Evolutionary conservation across 2,113 vertebrate genomes (phyloP), one percentile per base, ranked within the genome.

Genomic region (Dicrurus megarhynchus): DNA sequence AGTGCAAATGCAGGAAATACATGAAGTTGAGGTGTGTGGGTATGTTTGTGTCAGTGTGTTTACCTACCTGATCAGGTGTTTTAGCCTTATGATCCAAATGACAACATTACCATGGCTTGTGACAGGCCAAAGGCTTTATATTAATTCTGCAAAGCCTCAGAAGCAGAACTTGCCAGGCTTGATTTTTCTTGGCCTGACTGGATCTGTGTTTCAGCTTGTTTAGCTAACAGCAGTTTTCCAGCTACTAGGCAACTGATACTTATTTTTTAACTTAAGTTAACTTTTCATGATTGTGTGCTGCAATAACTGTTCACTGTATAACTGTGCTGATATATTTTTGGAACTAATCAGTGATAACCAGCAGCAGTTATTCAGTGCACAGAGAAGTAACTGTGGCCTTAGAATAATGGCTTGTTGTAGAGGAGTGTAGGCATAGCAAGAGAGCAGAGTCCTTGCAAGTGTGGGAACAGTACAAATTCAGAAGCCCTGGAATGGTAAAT

Each of bases 11-110:
- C 32, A 35, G 26, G 30, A 49, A 69, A 60, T 32, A 13, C 7
- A 19, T 9, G 30, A 55, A 47, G 26, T 16, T 0, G 0, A 56
- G 41, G 4, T 59, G 16, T 18, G 14, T 1, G 0, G 3, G 5
- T 61, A 1, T 81, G 21, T 52, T 84, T 87, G 57, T 44, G 30
- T 57, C 55, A 42, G 11, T 1, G 0, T 57, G 28, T 44, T 91
- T 87, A 20, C 33, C 19, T 17, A 13, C 26, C 7, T 39, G 14
- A 59, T 77, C 37, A 7, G 6, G 9, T 63, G 22, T 7, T 78
- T n/a, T 16, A 77, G 30, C 37, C 17, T 81, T 37, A 30, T 35
- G 60, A 60, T 55, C 23, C 60, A 91, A 94, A 57, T 12, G 67
- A 22, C 13, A 32, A 22, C 46, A 56, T 47, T 52, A 13, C 23